Base-by-base conservation (phyloP, 2,113 vertebrate genomes). In the Fregata magnificens region DNA sequence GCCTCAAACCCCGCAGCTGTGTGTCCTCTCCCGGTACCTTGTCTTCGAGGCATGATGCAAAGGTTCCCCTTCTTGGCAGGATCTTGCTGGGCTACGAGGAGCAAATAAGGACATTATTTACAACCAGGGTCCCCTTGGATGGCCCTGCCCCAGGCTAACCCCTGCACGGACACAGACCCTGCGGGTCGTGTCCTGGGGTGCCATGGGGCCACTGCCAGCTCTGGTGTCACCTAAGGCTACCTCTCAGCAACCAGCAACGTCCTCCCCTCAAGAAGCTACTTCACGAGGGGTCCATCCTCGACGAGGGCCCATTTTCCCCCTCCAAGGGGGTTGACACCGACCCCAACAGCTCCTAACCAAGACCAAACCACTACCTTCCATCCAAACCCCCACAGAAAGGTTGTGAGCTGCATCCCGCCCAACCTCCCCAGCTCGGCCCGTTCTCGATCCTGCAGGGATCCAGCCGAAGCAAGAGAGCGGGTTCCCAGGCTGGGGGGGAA, bases 111-210 rank as follows among this genome's bases (percentile, higher is more conserved):
- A 52, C 7, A 6, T n/a, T 25, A 45, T 45, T 52, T 52, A 63
- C 40, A n/a, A 52, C 0, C 0, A 22, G 17, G 58, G 9, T 11
- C 56, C 42, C 42, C 1, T 1, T 5, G 47, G 31, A 11, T 16
- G 31, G 29, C 38, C n/a, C 34, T 59, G 38, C 24, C 13, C 21
- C 72, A 62, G 3, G 9, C 5, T 19, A 38, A 2, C 14, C 18
- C 49, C 59, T 7, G 15, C 66, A 7, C 4, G 31, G 44, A 3
- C 19, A 36, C 38, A 53, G 40, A 76, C 28, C 10, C 52, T 5
- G 1, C 16, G 11, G 47, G 53, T 34, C 5, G 2, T 22, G 56
- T 47, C 36, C 63, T 1, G 2, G 17, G 13, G 26, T 32, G 25
- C 28, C 49, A 38, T 1, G 1, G 32, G 56, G 24, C 6, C 24